Conservation (phyloP, 2,113 vertebrate genomes). For the Strix aluco region DNA sequence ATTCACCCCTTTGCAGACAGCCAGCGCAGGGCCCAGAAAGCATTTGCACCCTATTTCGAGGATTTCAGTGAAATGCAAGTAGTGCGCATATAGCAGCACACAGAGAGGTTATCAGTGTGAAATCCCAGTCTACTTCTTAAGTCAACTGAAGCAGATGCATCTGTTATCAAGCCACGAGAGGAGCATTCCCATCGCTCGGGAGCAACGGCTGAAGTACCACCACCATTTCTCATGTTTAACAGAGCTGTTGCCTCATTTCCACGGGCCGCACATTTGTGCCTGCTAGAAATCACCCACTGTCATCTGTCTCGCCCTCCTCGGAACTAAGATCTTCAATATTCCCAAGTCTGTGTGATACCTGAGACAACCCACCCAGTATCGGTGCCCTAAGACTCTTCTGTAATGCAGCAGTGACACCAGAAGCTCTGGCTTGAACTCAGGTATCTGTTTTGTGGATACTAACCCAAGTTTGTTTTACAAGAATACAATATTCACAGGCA, state of each 20-base stretch:
- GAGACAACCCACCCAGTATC: accelerated
- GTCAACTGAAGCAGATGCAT: background rate
- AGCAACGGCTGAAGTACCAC: background rate
- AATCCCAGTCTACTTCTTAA: background rate
- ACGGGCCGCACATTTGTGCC: accelerated
- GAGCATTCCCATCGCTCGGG: accelerated
- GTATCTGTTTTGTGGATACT: accelerated
- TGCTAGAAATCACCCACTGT: background rate
- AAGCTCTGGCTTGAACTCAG: background rate
- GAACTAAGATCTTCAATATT: background rate
- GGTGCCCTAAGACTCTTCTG: accelerated
- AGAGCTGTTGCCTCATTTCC: background rate
- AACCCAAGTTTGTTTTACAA: background rate
- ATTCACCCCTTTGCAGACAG: background rate
- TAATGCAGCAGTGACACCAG: background rate
- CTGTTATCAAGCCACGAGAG: background rate
- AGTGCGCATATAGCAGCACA: accelerated
- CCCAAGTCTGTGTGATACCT: background rate
- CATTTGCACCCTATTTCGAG: background rate
- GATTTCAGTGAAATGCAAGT: accelerated
- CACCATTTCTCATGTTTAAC: background rate
- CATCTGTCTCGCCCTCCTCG: background rate
- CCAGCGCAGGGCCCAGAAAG: background rate
- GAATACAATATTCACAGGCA: background rate
- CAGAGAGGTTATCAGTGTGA: background rate